Evolutionary conservation across 2,888 invertebrate genomes (phyloP), one percentile per base, ranked within the genome.

Genomic region (Lasioglossum pauxillum): DNA sequence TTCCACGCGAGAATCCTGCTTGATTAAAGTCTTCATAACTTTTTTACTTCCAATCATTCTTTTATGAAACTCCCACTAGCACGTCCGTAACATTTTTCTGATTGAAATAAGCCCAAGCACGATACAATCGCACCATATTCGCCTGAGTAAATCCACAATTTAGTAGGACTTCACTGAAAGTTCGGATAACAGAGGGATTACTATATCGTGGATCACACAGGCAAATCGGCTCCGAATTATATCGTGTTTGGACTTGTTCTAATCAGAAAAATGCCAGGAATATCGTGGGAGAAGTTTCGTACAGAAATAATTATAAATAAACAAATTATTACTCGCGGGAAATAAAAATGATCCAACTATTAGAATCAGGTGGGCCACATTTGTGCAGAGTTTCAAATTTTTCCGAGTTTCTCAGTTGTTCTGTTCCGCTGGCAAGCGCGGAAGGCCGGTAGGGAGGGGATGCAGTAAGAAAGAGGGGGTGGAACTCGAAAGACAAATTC

Each of bases 401-500:
- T 60, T 60, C 8, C 8, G 49, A 53, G 49, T 23, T 53, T 19
- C 1, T 3, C 7, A 23, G 19, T 49, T 49, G 49, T 8, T 7
- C 2, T 19, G 49, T 49, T 49, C 23, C n/a, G 60, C 5, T 14
- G 27, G 60, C 60, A 5, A 60, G 12, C 60, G 27, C 5, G 60
- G 60, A 14, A 14, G 14, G 27, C 14, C 5, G 60, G 14, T 5
- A 27, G 12, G 14, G 60, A n/a, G 60, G 27, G 60, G 27, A 64
- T 14, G 57, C 3, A 19, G 31, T 19, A 67, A 8, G 67, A 31
- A 31, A 31, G 35, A 16, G 31, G 67, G 35, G 67, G 16, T 67
- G 69, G 31, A 53, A 78, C 53, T 31, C 27, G 69, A 57, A 79
- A 75, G 79, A 67, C 74, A 74, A 67, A 78, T 46, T 72, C 44